These are phyloP conservation scores for Pongo abelii DNA, from an alignment of 2,113 vertebrate genomes.

Conservation along the genomic window DNA sequence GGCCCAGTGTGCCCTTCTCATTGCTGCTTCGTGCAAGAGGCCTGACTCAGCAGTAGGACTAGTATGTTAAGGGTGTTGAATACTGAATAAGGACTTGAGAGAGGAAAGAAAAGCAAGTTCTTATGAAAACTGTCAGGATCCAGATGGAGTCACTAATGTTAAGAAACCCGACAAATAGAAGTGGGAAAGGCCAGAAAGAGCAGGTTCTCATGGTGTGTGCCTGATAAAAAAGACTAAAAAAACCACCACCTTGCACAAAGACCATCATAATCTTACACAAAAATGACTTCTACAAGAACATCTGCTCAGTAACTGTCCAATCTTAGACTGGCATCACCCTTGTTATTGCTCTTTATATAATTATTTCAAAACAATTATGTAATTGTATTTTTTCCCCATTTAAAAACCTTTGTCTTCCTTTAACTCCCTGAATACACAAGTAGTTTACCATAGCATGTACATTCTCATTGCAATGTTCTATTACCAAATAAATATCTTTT, in stretches of 20 bases:
- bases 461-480: neutral
- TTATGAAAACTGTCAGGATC: neutral
- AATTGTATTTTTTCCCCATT: neutral
- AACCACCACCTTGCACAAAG: neutral
- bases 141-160: neutral
- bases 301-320: neutral
- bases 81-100: neutral
- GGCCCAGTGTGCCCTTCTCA: neutral
- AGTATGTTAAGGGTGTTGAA: neutral
- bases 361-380: neutral
- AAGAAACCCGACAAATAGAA: neutral
- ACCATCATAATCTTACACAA: neutral
- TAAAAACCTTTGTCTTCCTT: neutral
- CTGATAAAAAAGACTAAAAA: neutral
- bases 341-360: neutral
- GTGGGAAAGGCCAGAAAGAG: neutral
- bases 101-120: neutral
- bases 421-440: neutral
- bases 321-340: neutral
- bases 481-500: neutral
- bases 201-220: neutral
- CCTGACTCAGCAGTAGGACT: neutral
- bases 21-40: neutral
- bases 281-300: neutral
- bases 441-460: neutral